phyloP scores from a whole-genome alignment of 2,888 invertebrate species.

The Orchesellides sinensis region DNA sequence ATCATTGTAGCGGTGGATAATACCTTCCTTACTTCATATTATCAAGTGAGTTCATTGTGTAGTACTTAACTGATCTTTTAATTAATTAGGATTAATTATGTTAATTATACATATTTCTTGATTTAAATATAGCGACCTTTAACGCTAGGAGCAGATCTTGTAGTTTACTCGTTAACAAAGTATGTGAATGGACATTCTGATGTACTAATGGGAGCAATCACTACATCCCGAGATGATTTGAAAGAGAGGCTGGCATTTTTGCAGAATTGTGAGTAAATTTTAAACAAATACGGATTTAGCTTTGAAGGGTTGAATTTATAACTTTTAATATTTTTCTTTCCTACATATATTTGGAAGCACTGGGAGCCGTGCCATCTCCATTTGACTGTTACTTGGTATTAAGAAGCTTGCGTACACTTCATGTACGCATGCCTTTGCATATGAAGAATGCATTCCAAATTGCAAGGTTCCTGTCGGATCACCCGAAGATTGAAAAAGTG shows the following conservation, averaged over 20 bases:
- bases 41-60: slow-evolving; percentile 76
- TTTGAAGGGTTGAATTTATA: too few species aligned
- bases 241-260: slow-evolving; percentile 87
- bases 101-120: background rate
- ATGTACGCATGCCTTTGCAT: slow-evolving; percentile 80
- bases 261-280: slow-evolving; percentile 86
- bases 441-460: slow-evolving; percentile 78
- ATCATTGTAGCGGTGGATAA: slow-evolving; percentile 80
- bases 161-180: slow-evolving; percentile 91
- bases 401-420: slow-evolving; percentile 80
- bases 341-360: too few species aligned
- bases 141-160: slow-evolving; percentile 93
- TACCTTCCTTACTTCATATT: slow-evolving; percentile 80
- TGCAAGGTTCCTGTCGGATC: slow-evolving; percentile 78
- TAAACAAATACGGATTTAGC: background rate
- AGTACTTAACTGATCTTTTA: too few species aligned
- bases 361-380: slow-evolving; percentile 76
- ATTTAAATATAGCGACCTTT: slow-evolving; percentile 84
- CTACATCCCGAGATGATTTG: slow-evolving; percentile 85
- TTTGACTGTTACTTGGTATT: slow-evolving; percentile 82
- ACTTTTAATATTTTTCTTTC: background rate
- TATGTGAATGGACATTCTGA: slow-evolving; percentile 99
- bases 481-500: slow-evolving; percentile 68
- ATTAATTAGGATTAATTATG: background rate
- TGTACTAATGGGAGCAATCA: slow-evolving; percentile 95